These are phyloP conservation scores for Tonatia bakeri DNA, from an alignment of 2,113 vertebrate genomes.

Conservation along the genomic window DNA sequence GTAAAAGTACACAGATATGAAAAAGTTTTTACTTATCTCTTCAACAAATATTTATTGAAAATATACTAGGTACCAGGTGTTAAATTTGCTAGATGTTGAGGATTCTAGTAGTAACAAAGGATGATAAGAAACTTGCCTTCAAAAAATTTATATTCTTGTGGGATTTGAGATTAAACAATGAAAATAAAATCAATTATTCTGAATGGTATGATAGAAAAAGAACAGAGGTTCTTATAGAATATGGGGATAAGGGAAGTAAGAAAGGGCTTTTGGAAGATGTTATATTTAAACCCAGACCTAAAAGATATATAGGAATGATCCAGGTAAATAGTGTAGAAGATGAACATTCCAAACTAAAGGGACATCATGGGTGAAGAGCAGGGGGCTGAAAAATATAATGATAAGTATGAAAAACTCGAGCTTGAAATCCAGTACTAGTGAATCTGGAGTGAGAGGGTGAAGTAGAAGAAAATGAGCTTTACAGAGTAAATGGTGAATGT, in stretches of 20 bases:
- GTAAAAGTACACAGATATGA: not conserved
- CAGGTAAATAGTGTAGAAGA: not conserved
- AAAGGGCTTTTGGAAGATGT: not conserved
- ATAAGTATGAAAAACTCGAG: not conserved
- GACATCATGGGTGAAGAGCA: not conserved
- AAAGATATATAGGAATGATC: not conserved
- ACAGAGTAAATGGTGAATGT: not conserved
- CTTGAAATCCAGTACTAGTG: not conserved
- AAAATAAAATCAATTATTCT: slow-evolving; percentile 17
- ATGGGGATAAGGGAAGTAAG: not conserved
- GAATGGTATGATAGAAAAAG: not conserved
- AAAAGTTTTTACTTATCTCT: not conserved
- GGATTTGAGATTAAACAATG: not conserved
- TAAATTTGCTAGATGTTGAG: not conserved
- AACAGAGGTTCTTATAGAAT: not conserved
- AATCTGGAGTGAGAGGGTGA: not conserved
- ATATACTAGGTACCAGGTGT: not conserved
- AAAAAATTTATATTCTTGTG: not conserved
- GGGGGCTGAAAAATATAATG: not conserved
- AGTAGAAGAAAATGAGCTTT: not conserved
- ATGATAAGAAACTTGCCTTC: not conserved
- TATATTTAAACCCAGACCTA: not conserved
- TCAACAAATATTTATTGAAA: not conserved
- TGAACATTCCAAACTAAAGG: not conserved
- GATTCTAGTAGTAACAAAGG: not conserved